phyloP scores from a whole-genome alignment of 2,113 vertebrate genomes.

The Ailurus styani region DNA sequence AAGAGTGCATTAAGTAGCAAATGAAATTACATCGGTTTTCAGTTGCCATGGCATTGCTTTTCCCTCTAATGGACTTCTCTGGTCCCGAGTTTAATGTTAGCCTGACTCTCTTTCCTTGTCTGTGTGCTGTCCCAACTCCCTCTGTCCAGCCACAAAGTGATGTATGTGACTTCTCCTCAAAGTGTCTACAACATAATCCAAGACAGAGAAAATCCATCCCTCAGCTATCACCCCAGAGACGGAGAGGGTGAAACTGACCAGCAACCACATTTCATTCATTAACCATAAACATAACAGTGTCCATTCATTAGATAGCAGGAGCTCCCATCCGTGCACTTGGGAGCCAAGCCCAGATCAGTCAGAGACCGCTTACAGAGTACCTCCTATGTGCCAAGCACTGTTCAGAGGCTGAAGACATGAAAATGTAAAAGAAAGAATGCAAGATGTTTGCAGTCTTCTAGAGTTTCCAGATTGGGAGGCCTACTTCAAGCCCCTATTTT shows the following conservation, averaged over 20 bases:
- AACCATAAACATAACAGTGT: not conserved
- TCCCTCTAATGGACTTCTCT: conserved; percentile 63
- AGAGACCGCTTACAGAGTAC: not conserved
- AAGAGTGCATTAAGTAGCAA: conserved; percentile 72
- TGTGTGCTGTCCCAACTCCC: not conserved
- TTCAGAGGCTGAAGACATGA: not conserved
- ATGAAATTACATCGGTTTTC: conserved; percentile 69
- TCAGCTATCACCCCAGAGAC: not conserved
- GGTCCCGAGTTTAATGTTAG: not conserved
- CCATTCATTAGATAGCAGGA: not conserved
- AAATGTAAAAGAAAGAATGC: not conserved
- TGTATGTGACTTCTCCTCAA: conserved; percentile 26
- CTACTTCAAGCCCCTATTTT: not conserved
- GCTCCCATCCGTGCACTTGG: not conserved
- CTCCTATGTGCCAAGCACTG: not conserved
- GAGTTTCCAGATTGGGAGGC: not conserved
- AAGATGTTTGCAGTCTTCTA: not conserved
- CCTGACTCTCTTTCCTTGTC: conserved; percentile 32
- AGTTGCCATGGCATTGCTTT: conserved; percentile 69
- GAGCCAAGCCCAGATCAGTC: not conserved
- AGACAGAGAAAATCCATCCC: not conserved
- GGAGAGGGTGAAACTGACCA: not conserved
- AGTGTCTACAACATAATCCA: not conserved
- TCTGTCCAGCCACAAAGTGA: not conserved
- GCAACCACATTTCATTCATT: not conserved